Base-by-base conservation (phyloP, 2,888 invertebrate genomes). In the Drosophila maculinotata region DNA sequence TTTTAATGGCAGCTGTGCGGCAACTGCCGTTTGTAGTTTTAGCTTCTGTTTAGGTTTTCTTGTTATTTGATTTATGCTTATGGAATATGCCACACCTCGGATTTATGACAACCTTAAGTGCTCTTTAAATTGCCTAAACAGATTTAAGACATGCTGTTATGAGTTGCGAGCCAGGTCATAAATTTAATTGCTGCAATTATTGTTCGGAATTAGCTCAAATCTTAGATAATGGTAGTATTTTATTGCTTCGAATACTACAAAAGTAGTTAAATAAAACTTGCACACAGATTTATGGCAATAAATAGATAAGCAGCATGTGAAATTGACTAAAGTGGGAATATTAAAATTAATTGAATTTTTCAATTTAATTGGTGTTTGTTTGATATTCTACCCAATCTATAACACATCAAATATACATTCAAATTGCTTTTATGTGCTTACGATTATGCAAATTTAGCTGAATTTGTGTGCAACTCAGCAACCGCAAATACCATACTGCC, bases 161-260 rank as follows among this genome's bases (percentile, higher is more conserved):
- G 36, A 36, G 31, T 41, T 56, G 26, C 33, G 17, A 53, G 54
- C 25, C 41, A 48, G 57, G 74, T 63, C 67, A 56, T 83, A 70
- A 79, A 83, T 67, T 79, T 69, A 79, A 79, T 79, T 79, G 73
- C 69, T 9, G 45, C 56, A 70, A 68, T 79, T 83, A 79, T 83
- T 66, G 66, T 63, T 47, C 10, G 45, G 47, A 79, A 79, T 79
- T 71, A 78, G 60, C 79, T 45, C 52, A 39, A 58, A 64, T 74
- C 82, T 36, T 23, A 14, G 53, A 57, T 64, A 71, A 72, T 56
- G 56, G 26, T 17, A 20, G 26, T 31, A 7, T 53, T 39, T 51
- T 14, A 52, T 26, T 23, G 8, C 31, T 36, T 10, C 15, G 12
- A 2, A 3, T 3, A 20, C 20, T 3, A 4, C 20, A 20, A 20